Evolutionary conservation across 1,140 invertebrate genomes (phyloP), one percentile per base, ranked within the genome.

Genomic region (Holcopasites calliopsidis): DNA sequence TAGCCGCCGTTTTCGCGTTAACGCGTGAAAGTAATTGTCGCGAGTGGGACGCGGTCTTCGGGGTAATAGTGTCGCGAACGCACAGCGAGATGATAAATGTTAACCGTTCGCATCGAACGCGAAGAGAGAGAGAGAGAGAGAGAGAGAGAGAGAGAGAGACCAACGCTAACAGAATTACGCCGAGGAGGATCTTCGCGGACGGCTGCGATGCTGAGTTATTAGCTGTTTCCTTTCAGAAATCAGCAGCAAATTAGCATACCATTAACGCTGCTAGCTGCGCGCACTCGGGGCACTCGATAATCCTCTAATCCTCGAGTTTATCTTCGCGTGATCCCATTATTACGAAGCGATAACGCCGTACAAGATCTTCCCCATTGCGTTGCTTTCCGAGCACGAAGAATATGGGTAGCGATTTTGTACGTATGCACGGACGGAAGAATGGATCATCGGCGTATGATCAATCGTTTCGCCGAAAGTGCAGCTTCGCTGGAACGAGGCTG

Each of bases 191-290:
- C 74, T 68, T 58, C 50, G 52, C 44, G 79, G 70, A 74, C 72
- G 69, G 49, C 31, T 31, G 60, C 50, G 47, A 52, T 71, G 76
- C 71, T 82, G 83, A 86, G 65, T 84, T 86, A 86, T 86, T 85
- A 85, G 76, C 79, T 76, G 83, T 84, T 86, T 86, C 85, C 77
- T 76, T 82, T 79, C 65, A 83, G 81, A 83, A n/a, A 86, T 86
- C 85, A 86, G 79, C 79, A 68, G 68, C 68, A 76, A 85, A 86
- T 86, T 86, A 86, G 81, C 81, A 85, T 85, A 83, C 79, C 76
- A 84, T 85, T 79, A 86, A 80, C 68, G 80, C 38, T n/a, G n/a
- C n/a, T 68, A 44, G 52, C 70, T 73, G 76, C 83, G 81, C 75
- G 72, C 70, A 77, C 74, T 54, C 40, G 38, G 70, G 57, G 77